These are phyloP conservation scores for Mellivora capensis DNA, from an alignment of 2,113 vertebrate genomes.

Conservation along the genomic window DNA sequence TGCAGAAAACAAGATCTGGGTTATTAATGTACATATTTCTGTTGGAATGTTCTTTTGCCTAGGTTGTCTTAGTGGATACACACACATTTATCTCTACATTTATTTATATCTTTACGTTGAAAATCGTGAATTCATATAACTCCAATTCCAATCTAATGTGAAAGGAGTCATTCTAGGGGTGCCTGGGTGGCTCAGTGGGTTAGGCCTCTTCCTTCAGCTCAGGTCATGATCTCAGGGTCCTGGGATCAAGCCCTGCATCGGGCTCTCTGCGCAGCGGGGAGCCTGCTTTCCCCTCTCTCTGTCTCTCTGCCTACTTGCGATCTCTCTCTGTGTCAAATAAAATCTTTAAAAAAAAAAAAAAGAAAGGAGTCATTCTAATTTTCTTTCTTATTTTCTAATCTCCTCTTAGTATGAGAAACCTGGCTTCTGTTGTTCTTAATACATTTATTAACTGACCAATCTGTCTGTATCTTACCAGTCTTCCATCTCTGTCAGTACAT, in stretches of 20 bases:
- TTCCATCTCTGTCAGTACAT: background rate
- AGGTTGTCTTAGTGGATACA: background rate
- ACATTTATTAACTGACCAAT: background rate
- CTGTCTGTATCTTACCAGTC: background rate
- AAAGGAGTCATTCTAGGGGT: background rate
- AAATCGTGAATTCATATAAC: background rate
- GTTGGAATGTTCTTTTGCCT: background rate
- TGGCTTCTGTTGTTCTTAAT: background rate
- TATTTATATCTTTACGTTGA: background rate
- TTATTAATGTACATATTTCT: background rate
- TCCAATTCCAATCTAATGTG: background rate
- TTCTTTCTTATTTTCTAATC: background rate
- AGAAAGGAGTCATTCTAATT: background rate
- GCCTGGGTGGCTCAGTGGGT: too few relatives aligned
- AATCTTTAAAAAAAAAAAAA: too few relatives aligned
- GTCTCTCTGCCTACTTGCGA: too few relatives aligned
- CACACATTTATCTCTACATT: background rate
- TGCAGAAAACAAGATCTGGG: constrained; percentile 9
- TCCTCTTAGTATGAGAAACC: background rate
- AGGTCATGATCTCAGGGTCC: too few relatives aligned
- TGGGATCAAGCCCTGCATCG: too few relatives aligned
- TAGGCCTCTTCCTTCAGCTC: too few relatives aligned
- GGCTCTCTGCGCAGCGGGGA: too few relatives aligned
- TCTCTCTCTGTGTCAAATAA: too few relatives aligned
- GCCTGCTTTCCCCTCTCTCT: too few relatives aligned